Evolutionary conservation across 2,797 vertebrate species (phyloP).

Genomic region (Molossus alvarezi): DNA sequence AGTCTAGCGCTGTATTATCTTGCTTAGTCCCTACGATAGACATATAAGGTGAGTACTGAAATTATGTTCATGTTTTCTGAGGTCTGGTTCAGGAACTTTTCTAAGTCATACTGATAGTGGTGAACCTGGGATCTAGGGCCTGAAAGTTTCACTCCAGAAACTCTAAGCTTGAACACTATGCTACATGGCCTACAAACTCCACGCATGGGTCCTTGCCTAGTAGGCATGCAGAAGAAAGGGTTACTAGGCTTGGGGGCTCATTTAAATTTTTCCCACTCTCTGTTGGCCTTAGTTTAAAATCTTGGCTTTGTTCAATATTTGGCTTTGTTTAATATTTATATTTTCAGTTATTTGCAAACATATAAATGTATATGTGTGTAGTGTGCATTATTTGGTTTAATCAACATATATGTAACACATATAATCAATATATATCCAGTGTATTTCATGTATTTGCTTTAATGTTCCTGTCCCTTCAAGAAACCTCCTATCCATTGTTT

Average conservation of each 20-base stretch:
- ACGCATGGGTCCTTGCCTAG: background rate
- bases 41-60: background rate
- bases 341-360: background rate
- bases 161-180: background rate
- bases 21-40: background rate
- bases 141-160: background rate
- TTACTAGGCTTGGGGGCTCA: background rate
- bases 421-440: background rate
- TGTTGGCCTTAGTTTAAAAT: slow-evolving; percentile 36
- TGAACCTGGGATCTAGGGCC: background rate
- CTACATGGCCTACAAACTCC: background rate
- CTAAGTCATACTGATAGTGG: background rate
- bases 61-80: background rate
- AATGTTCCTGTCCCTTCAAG: background rate
- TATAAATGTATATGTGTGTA: background rate
- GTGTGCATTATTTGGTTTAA: background rate
- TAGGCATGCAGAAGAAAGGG: background rate
- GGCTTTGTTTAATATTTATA: background rate
- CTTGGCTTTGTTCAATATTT: background rate
- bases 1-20: background rate
- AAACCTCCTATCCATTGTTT: background rate
- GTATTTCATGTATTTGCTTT: background rate
- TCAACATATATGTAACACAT: background rate
- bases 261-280: background rate
- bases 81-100: background rate